These are phyloP conservation scores for Drosophila vallismaia DNA, from an alignment of 2,888 invertebrate species.

Conservation along the genomic window DNA sequence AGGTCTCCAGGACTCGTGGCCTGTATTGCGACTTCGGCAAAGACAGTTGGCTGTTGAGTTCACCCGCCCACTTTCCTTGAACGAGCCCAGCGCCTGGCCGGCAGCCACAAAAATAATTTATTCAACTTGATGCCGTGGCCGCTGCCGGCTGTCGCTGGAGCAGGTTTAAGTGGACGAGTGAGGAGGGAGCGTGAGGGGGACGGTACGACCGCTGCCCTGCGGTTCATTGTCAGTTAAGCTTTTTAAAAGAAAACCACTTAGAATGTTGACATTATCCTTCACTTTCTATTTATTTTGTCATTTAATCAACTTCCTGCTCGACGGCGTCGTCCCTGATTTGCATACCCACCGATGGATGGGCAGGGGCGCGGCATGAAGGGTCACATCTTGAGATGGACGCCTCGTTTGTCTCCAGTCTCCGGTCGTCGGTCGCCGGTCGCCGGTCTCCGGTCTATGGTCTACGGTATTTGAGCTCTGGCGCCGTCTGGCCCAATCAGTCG, in stretches of 20 bases:
- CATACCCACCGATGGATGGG: constrained; percentile 55
- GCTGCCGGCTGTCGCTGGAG: constrained; percentile 47
- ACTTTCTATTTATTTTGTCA: constrained; percentile 79
- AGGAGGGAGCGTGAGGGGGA: constrained; percentile 1
- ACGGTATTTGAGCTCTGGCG: constrained; percentile 54
- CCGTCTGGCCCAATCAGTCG: constrained; percentile 71
- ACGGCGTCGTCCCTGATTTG: constrained; percentile 67
- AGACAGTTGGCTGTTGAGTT: constrained; percentile 1
- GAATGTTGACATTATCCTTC: constrained; percentile 81
- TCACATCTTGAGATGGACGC: constrained; percentile 66
- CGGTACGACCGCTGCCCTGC: constrained; percentile 66
- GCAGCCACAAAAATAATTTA: constrained; percentile 73
- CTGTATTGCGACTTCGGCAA: constrained; percentile 4
- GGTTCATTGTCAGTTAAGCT: constrained; percentile 79
- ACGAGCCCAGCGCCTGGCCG: constrained; percentile 20
- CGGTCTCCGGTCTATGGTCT: constrained; percentile 33
- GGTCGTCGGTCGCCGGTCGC: constrained; percentile 25
- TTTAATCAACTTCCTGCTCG: constrained; percentile 79
- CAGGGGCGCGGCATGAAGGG: constrained; percentile 12
- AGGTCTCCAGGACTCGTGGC: constrained; percentile 31
- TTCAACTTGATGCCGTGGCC: constrained; percentile 72
- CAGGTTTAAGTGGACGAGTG: background rate
- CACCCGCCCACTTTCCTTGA: constrained; percentile 7
- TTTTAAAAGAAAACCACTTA: constrained; percentile 80
- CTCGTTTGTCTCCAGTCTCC: constrained; percentile 41